Percentiles rank a stretch among this genome's conserved stretches.
Conservation (phyloP, 2,113 vertebrate genomes). For the Carettochelys insculpta region DNA sequence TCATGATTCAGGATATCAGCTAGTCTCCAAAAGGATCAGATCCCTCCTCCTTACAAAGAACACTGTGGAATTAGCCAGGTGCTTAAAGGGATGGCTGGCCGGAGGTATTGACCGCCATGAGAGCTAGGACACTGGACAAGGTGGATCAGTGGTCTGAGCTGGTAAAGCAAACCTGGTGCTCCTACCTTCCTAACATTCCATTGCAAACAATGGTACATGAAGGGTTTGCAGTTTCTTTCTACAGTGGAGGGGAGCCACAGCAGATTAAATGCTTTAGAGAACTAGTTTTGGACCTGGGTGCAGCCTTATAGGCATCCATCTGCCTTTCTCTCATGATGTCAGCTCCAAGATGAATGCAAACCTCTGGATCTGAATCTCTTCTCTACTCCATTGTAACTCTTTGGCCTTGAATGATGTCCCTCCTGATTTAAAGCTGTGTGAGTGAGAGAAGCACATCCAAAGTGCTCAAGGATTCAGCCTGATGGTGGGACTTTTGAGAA, state of each 20-base stretch:
- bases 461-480: accelerated
- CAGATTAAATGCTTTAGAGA: neutral
- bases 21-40: neutral
- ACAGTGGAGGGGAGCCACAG: neutral
- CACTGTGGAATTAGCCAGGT: neutral
- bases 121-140: neutral
- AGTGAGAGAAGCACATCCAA: neutral
- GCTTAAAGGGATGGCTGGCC: neutral
- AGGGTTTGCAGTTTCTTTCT: neutral
- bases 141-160: neutral
- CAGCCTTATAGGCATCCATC: neutral
- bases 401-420: neutral
- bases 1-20: neutral
- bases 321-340: neutral
- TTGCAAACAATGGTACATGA: neutral
- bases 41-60: neutral
- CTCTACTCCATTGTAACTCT: neutral
- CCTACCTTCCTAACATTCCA: neutral
- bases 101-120: neutral
- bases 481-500: neutral
- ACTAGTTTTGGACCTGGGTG: neutral
- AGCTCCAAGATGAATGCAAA: accelerated
- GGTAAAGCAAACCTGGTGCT: neutral
- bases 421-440: neutral
- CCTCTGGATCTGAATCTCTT: neutral